A percentile compares a stretch with the other conserved stretches of the same genome.
These are phyloP conservation scores for Microcebus jonahi DNA, from an alignment of 2,113 vertebrate genomes.

Conservation along the genomic window DNA sequence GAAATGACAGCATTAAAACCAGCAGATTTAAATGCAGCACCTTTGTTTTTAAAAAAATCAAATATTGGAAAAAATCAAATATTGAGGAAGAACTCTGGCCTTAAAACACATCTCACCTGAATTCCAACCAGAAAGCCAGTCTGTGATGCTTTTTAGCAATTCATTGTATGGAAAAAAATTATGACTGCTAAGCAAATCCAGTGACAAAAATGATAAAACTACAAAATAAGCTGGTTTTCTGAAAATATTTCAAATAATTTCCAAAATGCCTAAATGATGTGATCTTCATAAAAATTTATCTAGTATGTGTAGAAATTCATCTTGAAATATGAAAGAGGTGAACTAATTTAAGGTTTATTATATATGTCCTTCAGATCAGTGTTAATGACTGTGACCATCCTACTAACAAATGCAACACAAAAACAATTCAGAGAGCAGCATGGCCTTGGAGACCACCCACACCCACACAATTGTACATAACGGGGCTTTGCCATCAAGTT, in stretches of 20 bases:
- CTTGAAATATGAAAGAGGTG: slow-evolving; percentile 85
- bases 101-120: slow-evolving; percentile 87
- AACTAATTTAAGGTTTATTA: slow-evolving; percentile 86
- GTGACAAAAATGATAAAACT: slow-evolving; percentile 92
- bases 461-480: slow-evolving; percentile 82
- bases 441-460: slow-evolving; percentile 89
- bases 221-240: slow-evolving; percentile 89
- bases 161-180: slow-evolving; percentile 86
- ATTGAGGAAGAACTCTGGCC: slow-evolving; percentile 84
- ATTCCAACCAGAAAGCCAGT: slow-evolving; percentile 88
- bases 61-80: slow-evolving; percentile 78
- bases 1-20: slow-evolving; percentile 90
- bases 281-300: slow-evolving; percentile 87
- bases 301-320: slow-evolving; percentile 94
- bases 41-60: slow-evolving; percentile 84
- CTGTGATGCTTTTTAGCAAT: slow-evolving; percentile 82
- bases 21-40: slow-evolving; percentile 90
- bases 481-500: slow-evolving; percentile 88
- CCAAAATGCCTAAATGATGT: slow-evolving; percentile 91
- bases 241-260: slow-evolving; percentile 91
- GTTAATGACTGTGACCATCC: slow-evolving; percentile 88
- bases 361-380: slow-evolving; percentile 94
- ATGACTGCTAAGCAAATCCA: slow-evolving; percentile 91
- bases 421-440: slow-evolving; percentile 91
- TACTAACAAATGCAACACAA: slow-evolving; percentile 89